Base-by-base conservation (phyloP, 2,888 invertebrate species). In the Endomychus coccineus region DNA sequence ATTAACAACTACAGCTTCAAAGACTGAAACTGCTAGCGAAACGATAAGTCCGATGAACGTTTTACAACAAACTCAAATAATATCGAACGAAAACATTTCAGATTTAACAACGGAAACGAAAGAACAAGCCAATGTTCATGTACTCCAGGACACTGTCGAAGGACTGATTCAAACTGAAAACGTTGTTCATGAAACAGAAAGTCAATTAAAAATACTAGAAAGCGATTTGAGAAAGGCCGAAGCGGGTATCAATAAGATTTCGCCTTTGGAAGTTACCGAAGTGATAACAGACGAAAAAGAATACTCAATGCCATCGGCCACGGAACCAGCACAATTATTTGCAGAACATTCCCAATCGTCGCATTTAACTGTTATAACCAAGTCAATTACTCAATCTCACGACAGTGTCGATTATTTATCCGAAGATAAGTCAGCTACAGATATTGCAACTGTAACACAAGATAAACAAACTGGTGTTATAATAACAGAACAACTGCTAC, bases 181-280 rank as follows among this genome's bases (percentile, higher is more conserved):
- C 42, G 52, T 67, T 23, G 45, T 69, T 15, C 68, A 66, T n/a
- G 73, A 74, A 49, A 59, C 59, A 34, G 71, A 72, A 58, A 54
- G 50, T 22, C 58, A 61, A 7, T 59, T 65, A 15, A 45, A 56
- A 19, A 48, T 50, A 15, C 35, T 54, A 6, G 46, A 53, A 11
- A 42, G 57, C 14, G 62, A 62, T 29, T 56, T 48, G 25, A 66
- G 61, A 39, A 61, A 48, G 31, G 70, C 71, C 1, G 56, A 53
- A 6, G 45, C 64, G 10, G 51, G 54, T n/a, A 46, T 71, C 16
- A 62, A 66, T 35, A 66, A 70, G 48, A 61, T 59, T 13, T 56
- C 65, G 44, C 61, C 70, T 24, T 35, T 73, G 3, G 62, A 56
- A 13, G 51, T 71, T 7, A 51, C 48, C 3, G 51, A 61, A 48